A percentile compares a stretch with the other conserved stretches of the same genome.
Evolutionary conservation across 2,797 vertebrate genomes (phyloP).

Genomic region (Melopsittacus undulatus): DNA sequence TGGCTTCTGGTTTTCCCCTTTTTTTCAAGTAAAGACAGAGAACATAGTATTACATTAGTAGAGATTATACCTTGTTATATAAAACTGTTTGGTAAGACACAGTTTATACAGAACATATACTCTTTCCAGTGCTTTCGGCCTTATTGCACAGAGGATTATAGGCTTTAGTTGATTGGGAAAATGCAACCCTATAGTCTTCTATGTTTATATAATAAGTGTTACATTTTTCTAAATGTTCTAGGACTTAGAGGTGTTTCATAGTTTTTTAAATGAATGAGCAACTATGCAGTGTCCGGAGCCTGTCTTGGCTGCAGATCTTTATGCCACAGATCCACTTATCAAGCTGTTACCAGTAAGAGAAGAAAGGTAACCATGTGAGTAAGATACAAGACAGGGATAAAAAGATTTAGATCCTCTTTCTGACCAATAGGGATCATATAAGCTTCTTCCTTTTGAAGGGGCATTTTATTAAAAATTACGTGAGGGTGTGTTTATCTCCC

Average conservation of each 20-base stretch:
- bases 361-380: background rate
- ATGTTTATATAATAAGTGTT: background rate
- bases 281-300: background rate
- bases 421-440: background rate
- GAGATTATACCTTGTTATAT: background rate
- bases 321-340: background rate
- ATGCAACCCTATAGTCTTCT: background rate
- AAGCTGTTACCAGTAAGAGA: background rate
- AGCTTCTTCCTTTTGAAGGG: background rate
- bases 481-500: background rate
- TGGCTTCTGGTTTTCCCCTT: background rate
- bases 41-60: background rate
- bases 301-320: constrained; percentile 11
- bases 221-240: constrained; percentile 2
- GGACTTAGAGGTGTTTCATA: background rate
- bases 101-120: background rate
- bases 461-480: background rate
- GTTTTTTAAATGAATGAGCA: background rate
- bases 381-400: background rate
- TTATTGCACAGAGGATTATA: background rate
- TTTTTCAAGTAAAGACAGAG: background rate
- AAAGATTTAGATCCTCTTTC: background rate
- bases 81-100: background rate
- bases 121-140: background rate
- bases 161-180: background rate